phyloP scores from a whole-genome alignment of 2,113 vertebrate genomes.

The Xiphophorus couchianus region DNA sequence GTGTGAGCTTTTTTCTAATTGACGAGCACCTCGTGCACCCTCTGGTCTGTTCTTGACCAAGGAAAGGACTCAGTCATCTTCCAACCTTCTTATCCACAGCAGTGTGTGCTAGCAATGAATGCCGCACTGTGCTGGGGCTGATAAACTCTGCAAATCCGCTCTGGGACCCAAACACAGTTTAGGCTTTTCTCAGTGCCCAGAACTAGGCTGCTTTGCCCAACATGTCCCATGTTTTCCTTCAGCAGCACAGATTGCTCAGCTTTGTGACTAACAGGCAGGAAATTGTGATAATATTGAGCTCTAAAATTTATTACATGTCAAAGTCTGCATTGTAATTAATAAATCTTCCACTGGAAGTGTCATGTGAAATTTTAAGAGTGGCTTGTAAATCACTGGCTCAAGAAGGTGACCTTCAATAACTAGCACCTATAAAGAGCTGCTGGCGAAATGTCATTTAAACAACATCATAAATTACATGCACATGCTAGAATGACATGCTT shows the following conservation, averaged over 20 bases:
- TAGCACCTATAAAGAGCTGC: neutral
- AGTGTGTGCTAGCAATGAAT: constrained; percentile 28
- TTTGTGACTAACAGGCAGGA: constrained; percentile 24
- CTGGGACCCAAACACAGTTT: constrained; percentile 42
- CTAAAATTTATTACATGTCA: constrained; percentile 36
- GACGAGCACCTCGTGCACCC: constrained; percentile 37
- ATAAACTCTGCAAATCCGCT: constrained; percentile 74
- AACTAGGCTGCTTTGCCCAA: constrained; percentile 26
- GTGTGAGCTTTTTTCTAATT: constrained; percentile 55
- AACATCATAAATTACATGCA: neutral
- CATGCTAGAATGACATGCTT: neutral
- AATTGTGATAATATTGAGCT: constrained; percentile 36
- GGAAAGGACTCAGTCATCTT: constrained; percentile 49
- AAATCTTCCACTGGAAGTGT: constrained; percentile 12
- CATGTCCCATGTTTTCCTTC: constrained; percentile 39
- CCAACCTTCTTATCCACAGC: constrained; percentile 60
- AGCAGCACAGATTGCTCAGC: constrained; percentile 19
- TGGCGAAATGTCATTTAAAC: neutral
- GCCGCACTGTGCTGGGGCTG: constrained; percentile 59
- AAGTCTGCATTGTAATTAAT: constrained; percentile 25
- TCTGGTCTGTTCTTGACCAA: constrained; percentile 55
- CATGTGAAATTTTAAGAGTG: constrained; percentile 13
- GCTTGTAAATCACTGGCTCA: constrained; percentile 2
- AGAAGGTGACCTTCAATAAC: constrained; percentile 2
- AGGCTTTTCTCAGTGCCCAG: constrained; percentile 38